Base-by-base conservation (phyloP, 2,113 vertebrate genomes). In the Callopanchax toddi region DNA sequence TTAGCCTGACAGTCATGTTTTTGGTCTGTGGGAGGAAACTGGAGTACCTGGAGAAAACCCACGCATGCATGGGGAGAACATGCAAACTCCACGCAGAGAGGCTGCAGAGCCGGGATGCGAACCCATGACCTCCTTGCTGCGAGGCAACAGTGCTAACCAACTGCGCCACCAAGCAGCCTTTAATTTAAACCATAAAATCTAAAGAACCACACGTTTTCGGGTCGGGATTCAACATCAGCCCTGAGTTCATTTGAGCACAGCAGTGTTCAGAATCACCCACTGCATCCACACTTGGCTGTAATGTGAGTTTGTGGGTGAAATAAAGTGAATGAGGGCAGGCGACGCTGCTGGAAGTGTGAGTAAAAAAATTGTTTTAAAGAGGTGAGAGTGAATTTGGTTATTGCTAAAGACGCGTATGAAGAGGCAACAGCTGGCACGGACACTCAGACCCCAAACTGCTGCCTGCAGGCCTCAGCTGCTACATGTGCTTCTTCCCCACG, bases 391-490 rank as follows among this genome's bases (percentile, higher is more conserved):
- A 76, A 49, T 65, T 80, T 74, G 81, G 61, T 79, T 86, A 79
- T 83, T 83, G 74, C 50, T 59, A 57, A 80, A 68, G 77, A 86
- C 50, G 53, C 82, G 81, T 62, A 65, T 11, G 60, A 65, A 78
- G 80, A 81, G 59, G 78, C 60, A 67, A 80, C 67, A 54, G 70
- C 86, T 85, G 81, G 76, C 80, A 40, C 49, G 51, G 64, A 78
- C 84, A 69, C 68, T 46, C 63, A 49, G 75, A 74, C 58, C 60
- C 46, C 65, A 58, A 37, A 72, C 73, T 71, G 60, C 77, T 39
- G 67, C 76, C 29, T 73, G 82, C 85, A 88, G 79, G 68, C 67
- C 53, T 78, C 77, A 60, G 83, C 76, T 80, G 73, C 77, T 82
- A 77, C 79, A 74, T 76, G 71, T 75, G 74, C 74, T 78, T 34